Evolutionary conservation across 2,888 invertebrate species (phyloP).

Genomic region (Cyclophora punctaria): DNA sequence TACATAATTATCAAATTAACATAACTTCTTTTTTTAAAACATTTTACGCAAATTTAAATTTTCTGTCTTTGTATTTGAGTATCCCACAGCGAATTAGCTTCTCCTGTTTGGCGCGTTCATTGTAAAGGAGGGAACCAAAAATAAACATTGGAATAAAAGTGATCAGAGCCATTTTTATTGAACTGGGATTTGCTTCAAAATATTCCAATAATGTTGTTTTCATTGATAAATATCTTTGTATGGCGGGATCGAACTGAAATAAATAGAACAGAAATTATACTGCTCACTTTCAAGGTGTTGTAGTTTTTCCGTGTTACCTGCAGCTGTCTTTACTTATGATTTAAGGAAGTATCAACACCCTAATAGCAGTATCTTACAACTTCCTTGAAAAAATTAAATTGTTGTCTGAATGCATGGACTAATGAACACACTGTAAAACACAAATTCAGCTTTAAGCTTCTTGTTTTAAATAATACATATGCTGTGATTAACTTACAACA

Average conservation of each 20-base stretch:
- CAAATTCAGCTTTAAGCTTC: too few relatives aligned
- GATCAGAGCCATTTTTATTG: conserved; percentile 55
- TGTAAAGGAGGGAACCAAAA: conserved; percentile 67
- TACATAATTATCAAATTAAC: too few relatives aligned
- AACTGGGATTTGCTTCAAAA: conserved; percentile 77
- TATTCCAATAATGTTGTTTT: conserved; percentile 74
- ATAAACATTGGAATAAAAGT: conserved; percentile 67
- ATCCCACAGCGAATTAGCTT: conserved; percentile 77
- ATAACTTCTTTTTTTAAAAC: too few relatives aligned
- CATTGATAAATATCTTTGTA: conserved; percentile 83
- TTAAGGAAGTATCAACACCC: too few relatives aligned
- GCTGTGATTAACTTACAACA: conserved; percentile 73
- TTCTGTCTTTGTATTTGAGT: conserved; percentile 82
- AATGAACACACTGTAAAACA: too few relatives aligned
- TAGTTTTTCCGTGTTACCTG: too few relatives aligned
- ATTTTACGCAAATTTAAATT: conserved; percentile 63
- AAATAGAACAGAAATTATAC: neutral
- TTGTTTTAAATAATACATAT: too few relatives aligned
- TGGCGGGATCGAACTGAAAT: conserved; percentile 83
- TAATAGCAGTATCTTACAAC: too few relatives aligned
- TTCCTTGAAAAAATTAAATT: too few relatives aligned
- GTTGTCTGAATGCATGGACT: too few relatives aligned
- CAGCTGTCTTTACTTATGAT: too few relatives aligned
- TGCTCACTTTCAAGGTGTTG: too few relatives aligned
- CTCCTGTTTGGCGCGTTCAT: conserved; percentile 66